Conservation (phyloP, 2,888 invertebrate genomes). For the Cyrtodaria siliqua region DNA sequence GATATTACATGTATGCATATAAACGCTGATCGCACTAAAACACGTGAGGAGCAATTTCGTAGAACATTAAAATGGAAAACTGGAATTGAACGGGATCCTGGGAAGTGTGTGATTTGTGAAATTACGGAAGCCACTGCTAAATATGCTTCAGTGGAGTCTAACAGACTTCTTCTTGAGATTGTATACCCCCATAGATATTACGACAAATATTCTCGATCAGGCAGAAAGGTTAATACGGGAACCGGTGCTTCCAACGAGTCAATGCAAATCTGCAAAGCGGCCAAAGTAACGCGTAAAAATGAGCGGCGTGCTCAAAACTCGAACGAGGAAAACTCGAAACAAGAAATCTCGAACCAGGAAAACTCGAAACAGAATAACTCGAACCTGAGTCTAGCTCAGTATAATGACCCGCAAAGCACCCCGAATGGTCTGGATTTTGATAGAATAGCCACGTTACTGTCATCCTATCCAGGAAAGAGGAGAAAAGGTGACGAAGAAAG, state of each 20-base stretch:
- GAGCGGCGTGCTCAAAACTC: too few species aligned
- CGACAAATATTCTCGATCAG: conserved; percentile 48
- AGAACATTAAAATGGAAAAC: conserved; percentile 2
- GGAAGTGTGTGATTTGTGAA: conserved; percentile 43
- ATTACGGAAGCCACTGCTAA: conserved; percentile 47
- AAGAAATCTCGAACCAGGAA: too few species aligned
- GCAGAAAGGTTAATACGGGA: conserved; percentile 16
- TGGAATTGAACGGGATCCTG: neutral
- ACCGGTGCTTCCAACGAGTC: conserved; percentile 7
- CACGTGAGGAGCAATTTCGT: neutral
- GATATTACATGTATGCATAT: neutral
- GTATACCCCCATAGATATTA: conserved; percentile 59
- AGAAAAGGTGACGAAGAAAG: neutral
- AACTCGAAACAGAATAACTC: conserved; percentile 2
- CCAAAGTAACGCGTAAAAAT: conserved; percentile 24
- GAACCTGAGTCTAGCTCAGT: neutral
- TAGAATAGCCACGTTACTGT: neutral
- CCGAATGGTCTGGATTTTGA: neutral
- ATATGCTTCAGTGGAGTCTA: conserved; percentile 40
- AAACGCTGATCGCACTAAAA: neutral
- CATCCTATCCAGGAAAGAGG: conserved; percentile 1
- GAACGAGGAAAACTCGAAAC: too few species aligned
- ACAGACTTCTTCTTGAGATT: conserved; percentile 51
- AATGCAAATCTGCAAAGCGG: conserved; percentile 36
- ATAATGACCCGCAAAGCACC: neutral